Evolutionary conservation across 2,113 vertebrate genomes (phyloP).

Genomic region (Anser brachyrhynchus): DNA sequence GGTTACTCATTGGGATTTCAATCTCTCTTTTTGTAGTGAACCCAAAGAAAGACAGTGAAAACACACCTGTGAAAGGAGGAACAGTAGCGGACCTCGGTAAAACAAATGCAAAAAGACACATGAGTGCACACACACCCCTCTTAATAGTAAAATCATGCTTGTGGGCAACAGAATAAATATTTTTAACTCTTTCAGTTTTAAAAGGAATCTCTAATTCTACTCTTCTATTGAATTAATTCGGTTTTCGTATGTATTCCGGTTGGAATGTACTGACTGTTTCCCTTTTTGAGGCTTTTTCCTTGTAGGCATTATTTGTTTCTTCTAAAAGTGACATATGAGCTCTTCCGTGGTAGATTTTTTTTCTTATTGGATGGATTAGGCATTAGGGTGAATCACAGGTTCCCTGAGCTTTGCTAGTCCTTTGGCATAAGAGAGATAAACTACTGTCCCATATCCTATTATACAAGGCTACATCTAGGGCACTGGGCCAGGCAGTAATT

Average conservation of each 20-base stretch:
- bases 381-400: not conserved
- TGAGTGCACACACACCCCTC: not conserved
- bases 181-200: rapidly evolving
- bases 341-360: not conserved
- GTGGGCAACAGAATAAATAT: not conserved
- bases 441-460: rapidly evolving
- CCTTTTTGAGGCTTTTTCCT: not conserved
- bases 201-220: not conserved
- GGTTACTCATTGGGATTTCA: not conserved
- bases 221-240: not conserved
- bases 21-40: conserved; percentile 79
- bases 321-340: not conserved
- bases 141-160: not conserved
- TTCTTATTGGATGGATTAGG: not conserved
- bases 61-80: conserved; percentile 92
- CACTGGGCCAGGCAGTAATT: not conserved
- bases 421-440: not conserved
- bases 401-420: not conserved
- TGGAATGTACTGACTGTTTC: rapidly evolving
- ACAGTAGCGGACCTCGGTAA: conserved; percentile 90
- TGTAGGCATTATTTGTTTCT: not conserved
- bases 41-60: conserved; percentile 94
- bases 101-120: not conserved
- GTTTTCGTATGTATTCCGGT: rapidly evolving
- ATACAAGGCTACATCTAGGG: not conserved